phyloP scores from a whole-genome alignment of 2,113 vertebrate genomes.

The Neoarius graeffei region DNA sequence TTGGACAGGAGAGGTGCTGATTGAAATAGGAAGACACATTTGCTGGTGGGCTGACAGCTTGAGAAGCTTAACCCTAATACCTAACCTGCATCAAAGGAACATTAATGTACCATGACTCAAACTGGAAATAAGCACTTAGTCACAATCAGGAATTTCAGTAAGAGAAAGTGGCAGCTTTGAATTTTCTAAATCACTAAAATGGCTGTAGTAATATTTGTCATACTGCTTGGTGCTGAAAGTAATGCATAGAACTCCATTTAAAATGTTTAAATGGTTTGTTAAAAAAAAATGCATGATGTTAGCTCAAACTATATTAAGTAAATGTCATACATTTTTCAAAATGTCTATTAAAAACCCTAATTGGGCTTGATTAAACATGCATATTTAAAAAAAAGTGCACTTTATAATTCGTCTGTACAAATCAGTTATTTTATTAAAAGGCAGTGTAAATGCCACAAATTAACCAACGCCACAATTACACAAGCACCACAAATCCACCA shows the following conservation, averaged over 20 bases:
- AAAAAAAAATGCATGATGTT: background rate
- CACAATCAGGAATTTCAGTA: constrained; percentile 22
- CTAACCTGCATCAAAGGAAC: constrained; percentile 53
- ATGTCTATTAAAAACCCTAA: background rate
- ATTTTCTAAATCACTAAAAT: background rate
- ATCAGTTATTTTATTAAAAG: background rate
- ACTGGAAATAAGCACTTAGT: constrained; percentile 49
- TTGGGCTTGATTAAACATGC: background rate
- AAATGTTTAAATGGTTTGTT: background rate
- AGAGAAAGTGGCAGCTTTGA: background rate
- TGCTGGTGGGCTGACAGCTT: constrained; percentile 52
- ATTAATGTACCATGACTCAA: constrained; percentile 47
- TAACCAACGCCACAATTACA: background rate
- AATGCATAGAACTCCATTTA: background rate
- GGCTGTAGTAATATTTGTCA: background rate
- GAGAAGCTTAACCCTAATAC: constrained; percentile 52
- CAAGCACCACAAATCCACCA: background rate
- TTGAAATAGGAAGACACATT: constrained; percentile 44
- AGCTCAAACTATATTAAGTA: background rate
- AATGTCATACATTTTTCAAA: background rate
- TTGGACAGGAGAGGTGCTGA: constrained; percentile 54
- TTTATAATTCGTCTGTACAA: background rate
- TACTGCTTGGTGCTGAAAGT: background rate
- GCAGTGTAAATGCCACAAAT: background rate
- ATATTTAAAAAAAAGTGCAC: background rate